Conservation (phyloP, 1,140 invertebrate genomes). For the Asbolus verrucosus region DNA sequence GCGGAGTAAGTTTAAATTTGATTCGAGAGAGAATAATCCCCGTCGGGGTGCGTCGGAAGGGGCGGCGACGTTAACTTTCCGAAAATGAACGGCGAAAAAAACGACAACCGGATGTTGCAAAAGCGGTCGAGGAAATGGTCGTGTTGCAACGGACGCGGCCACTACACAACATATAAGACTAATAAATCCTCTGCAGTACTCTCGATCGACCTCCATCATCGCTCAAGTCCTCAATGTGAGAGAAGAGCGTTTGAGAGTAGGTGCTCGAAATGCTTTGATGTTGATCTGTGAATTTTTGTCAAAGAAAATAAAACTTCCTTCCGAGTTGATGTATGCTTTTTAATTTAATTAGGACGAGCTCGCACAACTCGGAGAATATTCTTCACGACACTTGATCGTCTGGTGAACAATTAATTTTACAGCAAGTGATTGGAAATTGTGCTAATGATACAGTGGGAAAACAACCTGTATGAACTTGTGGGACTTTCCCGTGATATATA, state of each 20-base stretch:
- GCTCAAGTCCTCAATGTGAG: too few relatives aligned
- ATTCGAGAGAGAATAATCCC: not conserved
- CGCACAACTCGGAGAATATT: not conserved
- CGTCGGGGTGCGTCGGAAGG: not conserved
- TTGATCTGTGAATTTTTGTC: constrained; percentile 1
- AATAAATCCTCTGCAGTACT: not conserved
- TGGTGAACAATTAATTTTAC: too few relatives aligned
- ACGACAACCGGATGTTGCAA: too few relatives aligned
- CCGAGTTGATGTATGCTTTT: not conserved
- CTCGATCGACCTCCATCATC: not conserved
- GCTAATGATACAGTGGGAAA: too few relatives aligned
- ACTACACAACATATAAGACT: not conserved
- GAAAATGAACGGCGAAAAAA: too few relatives aligned
- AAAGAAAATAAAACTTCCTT: constrained; percentile 2
- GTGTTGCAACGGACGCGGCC: not conserved
- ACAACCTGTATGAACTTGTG: too few relatives aligned
- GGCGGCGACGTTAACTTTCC: not conserved
- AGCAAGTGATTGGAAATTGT: too few relatives aligned
- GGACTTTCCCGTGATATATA: too few relatives aligned
- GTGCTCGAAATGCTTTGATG: constrained; percentile 2
- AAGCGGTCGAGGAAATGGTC: not conserved
- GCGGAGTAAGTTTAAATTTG: constrained; percentile 7
- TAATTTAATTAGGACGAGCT: not conserved
- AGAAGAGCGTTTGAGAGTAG: not conserved
- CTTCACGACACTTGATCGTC: not conserved